Evolutionary conservation across 2,113 vertebrate genomes (phyloP), one percentile per base, ranked within the genome.

Genomic region (Rhagologus leucostigma): DNA sequence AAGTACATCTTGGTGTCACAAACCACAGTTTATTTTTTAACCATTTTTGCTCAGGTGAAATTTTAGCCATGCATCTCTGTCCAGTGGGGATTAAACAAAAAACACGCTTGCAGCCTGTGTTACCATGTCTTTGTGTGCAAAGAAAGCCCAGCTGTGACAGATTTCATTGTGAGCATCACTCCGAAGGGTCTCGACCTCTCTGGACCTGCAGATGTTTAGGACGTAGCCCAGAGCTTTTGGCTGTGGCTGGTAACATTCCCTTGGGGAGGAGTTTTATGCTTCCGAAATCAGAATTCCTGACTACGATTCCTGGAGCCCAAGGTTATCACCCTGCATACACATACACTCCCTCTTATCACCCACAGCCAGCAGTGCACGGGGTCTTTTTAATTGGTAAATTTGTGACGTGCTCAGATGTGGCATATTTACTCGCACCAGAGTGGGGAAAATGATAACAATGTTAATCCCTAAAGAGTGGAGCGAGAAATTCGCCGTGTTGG

Each of bases 401-500:
- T 44, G 41, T 49, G 41, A 4, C 1, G 0, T 6, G 53, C 56
- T 79, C 27, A 42, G 56, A 5, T 7, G 44, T 27, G 33, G 4
- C 27, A 4, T 16, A 46, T 69, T 96, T 56, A 55, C 49, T 82
- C 30, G 13, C 47, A 44, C 5, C 13, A 3, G 24, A 53, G 65
- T 14, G 79, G 3, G 46, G 6, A 7, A 84, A 47, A 11, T 56
- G 7, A 6, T 55, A 70, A 47, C 11, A 13, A 18, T 20, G 19
- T 53, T 79, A 71, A 85, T 64, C 33, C 70, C 32, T 4, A 5
- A 46, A 42, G 20, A 49, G 21, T 1, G 7, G 6, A 23, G 77
- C 0, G 7, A 41, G 85, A 39, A 91, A 65, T 47, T 46, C 17
- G 1, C 16, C 0, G 0, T 17, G 47, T 6, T 37, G 53, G 67